Percentiles rank a stretch among this genome's conserved stretches.
These are phyloP conservation scores for Lomographa bimaculata DNA, from an alignment of 2,888 invertebrate species.

Conservation along the genomic window DNA sequence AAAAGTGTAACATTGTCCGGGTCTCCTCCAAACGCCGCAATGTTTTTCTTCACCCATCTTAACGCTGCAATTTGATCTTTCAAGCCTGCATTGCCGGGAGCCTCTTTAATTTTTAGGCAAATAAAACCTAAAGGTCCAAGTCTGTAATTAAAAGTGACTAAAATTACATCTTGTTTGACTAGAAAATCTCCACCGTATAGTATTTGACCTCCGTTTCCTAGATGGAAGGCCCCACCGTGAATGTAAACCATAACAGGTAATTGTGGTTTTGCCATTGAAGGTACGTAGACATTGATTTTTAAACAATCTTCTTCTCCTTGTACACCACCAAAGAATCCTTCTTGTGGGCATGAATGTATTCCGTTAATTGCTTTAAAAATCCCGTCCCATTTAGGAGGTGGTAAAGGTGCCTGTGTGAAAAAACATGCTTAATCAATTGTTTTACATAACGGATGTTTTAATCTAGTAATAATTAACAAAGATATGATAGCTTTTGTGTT, in stretches of 20 bases:
- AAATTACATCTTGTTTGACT: slow-evolving; percentile 61
- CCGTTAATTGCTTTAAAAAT: slow-evolving; percentile 53
- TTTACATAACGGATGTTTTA: too few relatives aligned
- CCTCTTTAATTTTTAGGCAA: slow-evolving; percentile 69
- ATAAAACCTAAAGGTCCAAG: slow-evolving; percentile 67
- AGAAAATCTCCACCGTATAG: slow-evolving; percentile 67
- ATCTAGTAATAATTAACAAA: too few relatives aligned
- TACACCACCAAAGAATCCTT: slow-evolving; percentile 37
- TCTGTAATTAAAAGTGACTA: slow-evolving; percentile 74
- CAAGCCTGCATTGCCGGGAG: slow-evolving; percentile 71
- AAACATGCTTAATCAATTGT: too few relatives aligned
- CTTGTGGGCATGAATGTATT: slow-evolving; percentile 59
- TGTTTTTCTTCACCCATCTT: slow-evolving; percentile 71
- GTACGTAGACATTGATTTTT: slow-evolving; percentile 67
- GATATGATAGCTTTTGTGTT: too few relatives aligned
- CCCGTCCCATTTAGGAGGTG: slow-evolving; percentile 68
- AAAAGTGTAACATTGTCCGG: slow-evolving; percentile 71
- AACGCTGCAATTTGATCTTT: slow-evolving; percentile 75
- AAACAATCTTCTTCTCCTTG: slow-evolving; percentile 68
- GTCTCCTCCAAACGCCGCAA: slow-evolving; percentile 71
- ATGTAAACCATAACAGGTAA: slow-evolving; percentile 72
- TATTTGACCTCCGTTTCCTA: slow-evolving; percentile 67
- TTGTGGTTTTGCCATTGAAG: slow-evolving; percentile 44
- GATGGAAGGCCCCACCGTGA: slow-evolving; percentile 69
- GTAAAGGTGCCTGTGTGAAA: slow-evolving; percentile 60